These are phyloP conservation scores for Hexactinellida sp. DNA, from an alignment of 37 sponge, comb jelly and placozoan species.

Conservation along the genomic window DNA sequence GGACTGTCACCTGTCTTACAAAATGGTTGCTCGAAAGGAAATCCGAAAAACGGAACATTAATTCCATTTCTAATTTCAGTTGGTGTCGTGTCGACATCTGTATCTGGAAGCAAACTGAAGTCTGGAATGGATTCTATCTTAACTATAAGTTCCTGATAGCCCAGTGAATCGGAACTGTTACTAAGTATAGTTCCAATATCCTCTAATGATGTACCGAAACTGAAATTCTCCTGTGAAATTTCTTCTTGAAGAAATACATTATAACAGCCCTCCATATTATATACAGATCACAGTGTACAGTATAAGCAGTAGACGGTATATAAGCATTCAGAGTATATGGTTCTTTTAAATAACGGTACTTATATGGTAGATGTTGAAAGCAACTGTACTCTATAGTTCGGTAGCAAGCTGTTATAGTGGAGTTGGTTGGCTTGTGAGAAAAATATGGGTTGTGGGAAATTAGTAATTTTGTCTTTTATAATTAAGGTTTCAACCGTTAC, in stretches of 20 bases:
- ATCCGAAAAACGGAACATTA: neutral
- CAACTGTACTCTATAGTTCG: too few species aligned
- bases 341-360: neutral
- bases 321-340: conserved; percentile 4
- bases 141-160: neutral
- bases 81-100: neutral
- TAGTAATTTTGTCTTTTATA: too few species aligned
- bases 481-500: too few species aligned
- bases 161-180: neutral
- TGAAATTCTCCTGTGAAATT: neutral
- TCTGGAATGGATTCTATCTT: neutral
- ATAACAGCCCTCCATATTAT: neutral
- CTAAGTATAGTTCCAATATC: neutral
- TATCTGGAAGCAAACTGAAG: neutral
- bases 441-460: too few species aligned
- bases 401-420: too few species aligned
- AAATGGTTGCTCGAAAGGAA: neutral
- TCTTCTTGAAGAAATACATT: neutral
- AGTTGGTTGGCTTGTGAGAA: too few species aligned
- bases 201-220: neutral
- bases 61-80: neutral
- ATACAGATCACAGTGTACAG: neutral
- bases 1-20: neutral
- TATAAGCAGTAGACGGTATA: neutral
- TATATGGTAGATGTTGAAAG: neutral